Evolutionary conservation across 2,113 vertebrate species (phyloP).

Genomic region (Oncorhynchus clarkii): DNA sequence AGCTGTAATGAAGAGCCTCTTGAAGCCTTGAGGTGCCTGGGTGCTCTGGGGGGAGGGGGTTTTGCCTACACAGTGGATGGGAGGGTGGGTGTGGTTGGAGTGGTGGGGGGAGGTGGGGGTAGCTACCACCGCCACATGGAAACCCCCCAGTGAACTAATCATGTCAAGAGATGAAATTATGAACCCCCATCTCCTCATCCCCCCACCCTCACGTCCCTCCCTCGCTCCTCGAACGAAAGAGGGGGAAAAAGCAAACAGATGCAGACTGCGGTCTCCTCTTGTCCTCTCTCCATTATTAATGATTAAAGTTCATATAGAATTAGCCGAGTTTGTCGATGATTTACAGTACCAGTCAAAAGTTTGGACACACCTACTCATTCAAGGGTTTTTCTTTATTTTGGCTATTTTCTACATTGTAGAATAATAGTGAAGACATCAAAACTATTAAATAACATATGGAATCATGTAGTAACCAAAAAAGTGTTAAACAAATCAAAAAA

Average conservation of each 20-base stretch:
- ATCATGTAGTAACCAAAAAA: no score
- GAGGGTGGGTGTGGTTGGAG: neutral
- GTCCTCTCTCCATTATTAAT: constrained; percentile 58
- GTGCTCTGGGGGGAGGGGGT: constrained; percentile 12
- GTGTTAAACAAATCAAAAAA: no score
- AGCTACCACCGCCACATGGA: constrained; percentile 18
- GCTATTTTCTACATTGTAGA: no score
- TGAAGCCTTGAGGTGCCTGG: constrained; percentile 18
- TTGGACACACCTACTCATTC: no score
- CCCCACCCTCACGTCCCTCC: no score
- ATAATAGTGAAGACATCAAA: no score
- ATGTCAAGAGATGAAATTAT: constrained; percentile 46
- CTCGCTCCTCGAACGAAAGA: no score
- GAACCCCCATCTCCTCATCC: constrained; percentile 28
- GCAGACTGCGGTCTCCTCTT: no score
- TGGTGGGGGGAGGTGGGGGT: neutral
- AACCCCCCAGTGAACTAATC: constrained; percentile 47
- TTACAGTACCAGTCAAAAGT: constrained; percentile 29
- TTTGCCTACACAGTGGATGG: constrained; percentile 10
- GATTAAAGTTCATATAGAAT: constrained; percentile 39
- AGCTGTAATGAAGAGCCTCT: constrained; percentile 43
- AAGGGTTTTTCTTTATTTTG: no score
- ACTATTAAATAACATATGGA: no score
- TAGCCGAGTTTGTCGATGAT: constrained; percentile 55
- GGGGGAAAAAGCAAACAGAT: no score